phyloP scores from a whole-genome alignment of 2,113 vertebrate species.

The Polypterus bichir region DNA sequence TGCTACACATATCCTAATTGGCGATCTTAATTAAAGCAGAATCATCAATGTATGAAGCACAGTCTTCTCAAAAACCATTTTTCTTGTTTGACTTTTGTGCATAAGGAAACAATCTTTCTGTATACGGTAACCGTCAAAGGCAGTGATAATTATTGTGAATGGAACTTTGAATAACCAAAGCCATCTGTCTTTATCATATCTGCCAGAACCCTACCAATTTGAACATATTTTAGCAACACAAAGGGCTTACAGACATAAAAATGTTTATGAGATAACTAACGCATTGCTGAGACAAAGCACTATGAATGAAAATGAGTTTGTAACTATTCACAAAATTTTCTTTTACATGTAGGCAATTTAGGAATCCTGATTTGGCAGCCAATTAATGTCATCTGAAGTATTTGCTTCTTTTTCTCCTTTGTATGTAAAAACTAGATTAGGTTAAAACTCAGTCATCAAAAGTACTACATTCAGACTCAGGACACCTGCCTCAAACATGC shows the following conservation, averaged over 20 bases:
- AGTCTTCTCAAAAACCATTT: no score
- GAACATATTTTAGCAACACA: constrained; percentile 45
- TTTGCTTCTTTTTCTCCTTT: constrained; percentile 45
- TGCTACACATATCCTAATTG: no score
- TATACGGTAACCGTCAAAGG: no score
- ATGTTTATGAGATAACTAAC: constrained; percentile 47
- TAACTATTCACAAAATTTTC: constrained; percentile 68
- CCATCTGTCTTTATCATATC: constrained; percentile 63
- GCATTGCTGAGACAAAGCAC: constrained; percentile 59
- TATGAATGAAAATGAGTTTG: constrained; percentile 58
- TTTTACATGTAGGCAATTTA: constrained; percentile 75
- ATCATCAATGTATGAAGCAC: no score
- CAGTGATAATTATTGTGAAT: constrained; percentile 61
- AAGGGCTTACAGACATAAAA: constrained; percentile 46
- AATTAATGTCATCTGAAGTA: constrained; percentile 61
- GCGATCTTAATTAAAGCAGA: no score
- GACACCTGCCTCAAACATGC: no score
- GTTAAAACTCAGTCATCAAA: no score
- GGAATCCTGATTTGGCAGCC: constrained; percentile 68
- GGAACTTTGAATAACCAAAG: constrained; percentile 58
- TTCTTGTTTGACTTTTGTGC: no score
- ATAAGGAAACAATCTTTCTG: no score
- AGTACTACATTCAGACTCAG: no score
- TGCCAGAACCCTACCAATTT: constrained; percentile 49
- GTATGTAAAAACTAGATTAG: constrained; percentile 48